Base-by-base conservation (phyloP, 2,888 invertebrate species). In the Corbicula japonica region DNA sequence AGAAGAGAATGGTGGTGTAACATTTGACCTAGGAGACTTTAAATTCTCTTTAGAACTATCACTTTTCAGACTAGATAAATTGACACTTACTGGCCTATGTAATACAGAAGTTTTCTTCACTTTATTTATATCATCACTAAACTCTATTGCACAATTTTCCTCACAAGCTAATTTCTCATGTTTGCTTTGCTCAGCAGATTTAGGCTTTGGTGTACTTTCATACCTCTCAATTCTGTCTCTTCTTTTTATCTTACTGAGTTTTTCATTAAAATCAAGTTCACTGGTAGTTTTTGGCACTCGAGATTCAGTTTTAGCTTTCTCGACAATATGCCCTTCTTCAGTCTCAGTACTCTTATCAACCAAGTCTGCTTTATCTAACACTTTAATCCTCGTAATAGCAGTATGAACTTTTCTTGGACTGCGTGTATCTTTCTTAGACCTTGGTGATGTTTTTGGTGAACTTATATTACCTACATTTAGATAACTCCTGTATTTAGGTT, bases 391-490 rank as follows among this genome's bases (percentile, higher is more conserved):
- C 30, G 62, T 52, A 21, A 72, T 72, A 32, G 61, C 41, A 38
- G 54, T 62, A 52, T 66, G 66, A 30, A 41, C 41, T 54, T 66
- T 66, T 32, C 54, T 72, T 44, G 61, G 61, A 54, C 52, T 62
- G 23, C 50, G 41, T 38, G 35, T 28, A 32, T 72, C 71, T 44
- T 72, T 72, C 8, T 44, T 46, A 26, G 2, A 10, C 18, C 56
- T 56, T 15, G 46, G 63, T 6, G 46, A 66, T 34, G 58, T 48
- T 52, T 56, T 76, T 10, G 75, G 75, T 30, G 72, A 69, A 41
- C 60, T 52, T 46, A 78, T 23, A 52, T 26, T 72, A 2, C 82
- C 82, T 28, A 78, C 82, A 73, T 82, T 69, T 12, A 78, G 32
- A 41, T 78, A 75, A 65, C 72, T 78, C 30, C 72, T 30, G 56